phyloP scores from a whole-genome alignment of 2,888 invertebrate species.

The Drosophila paracracens region DNA sequence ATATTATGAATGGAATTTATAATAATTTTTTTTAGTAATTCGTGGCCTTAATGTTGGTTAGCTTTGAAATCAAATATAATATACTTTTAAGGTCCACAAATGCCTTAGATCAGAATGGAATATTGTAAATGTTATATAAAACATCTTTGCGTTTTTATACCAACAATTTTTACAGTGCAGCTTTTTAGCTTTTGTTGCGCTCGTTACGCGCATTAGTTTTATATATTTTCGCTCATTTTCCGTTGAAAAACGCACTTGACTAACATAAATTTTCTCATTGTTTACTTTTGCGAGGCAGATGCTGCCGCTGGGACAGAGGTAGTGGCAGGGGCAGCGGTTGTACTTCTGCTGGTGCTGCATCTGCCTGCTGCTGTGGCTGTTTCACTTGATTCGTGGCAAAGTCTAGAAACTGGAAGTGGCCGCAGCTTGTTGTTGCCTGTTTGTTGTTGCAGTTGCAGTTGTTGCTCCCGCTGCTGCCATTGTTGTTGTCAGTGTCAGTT shows the following conservation, averaged over 20 bases:
- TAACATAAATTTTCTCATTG: slow-evolving; percentile 80
- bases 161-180: not conserved
- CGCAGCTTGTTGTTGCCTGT: slow-evolving; percentile 21
- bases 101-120: not conserved
- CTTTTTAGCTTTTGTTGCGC: slow-evolving; percentile 32
- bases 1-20: not conserved
- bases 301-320: slow-evolving; percentile 6
- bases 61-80: not conserved
- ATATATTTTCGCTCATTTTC: slow-evolving; percentile 75
- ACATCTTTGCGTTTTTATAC: not conserved
- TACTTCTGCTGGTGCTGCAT: slow-evolving; percentile 44
- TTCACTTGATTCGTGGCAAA: slow-evolving; percentile 44
- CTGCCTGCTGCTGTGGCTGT: slow-evolving; percentile 48
- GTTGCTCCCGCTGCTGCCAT: slow-evolving; percentile 34
- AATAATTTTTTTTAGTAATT: not conserved
- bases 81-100: not conserved
- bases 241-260: slow-evolving; percentile 76
- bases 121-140: not conserved
- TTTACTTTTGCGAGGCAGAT: slow-evolving; percentile 60
- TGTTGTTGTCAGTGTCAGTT: slow-evolving; percentile 60
- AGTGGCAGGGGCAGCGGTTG: slow-evolving; percentile 25
- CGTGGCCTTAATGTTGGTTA: not conserved
- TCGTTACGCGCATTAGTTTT: slow-evolving; percentile 72
- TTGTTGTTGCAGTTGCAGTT: slow-evolving; percentile 26
- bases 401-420: slow-evolving; percentile 63